These are phyloP conservation scores for Anableps anableps DNA, from an alignment of 2,797 vertebrate species.

Conservation along the genomic window DNA sequence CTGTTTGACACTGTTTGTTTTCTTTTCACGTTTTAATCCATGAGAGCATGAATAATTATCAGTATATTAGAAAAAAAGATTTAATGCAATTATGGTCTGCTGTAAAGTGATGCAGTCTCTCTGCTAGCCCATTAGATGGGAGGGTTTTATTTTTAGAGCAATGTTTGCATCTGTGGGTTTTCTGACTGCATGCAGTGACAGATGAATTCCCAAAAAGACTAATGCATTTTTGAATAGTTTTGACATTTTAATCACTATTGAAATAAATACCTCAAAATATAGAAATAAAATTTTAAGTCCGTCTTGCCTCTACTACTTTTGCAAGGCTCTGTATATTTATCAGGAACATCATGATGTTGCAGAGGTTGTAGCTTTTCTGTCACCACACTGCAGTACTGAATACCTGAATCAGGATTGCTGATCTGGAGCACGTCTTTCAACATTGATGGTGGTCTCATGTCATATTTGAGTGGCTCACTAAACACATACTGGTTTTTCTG, in stretches of 20 bases:
- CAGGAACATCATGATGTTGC: conserved; percentile 17
- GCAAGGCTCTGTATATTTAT: conserved; percentile 24
- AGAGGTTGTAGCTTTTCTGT: conserved; percentile 31
- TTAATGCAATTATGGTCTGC: neutral
- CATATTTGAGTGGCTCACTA: conserved; percentile 26
- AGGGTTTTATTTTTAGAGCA: conserved; percentile 2
- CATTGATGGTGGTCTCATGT: conserved; percentile 24
- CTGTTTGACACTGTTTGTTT: neutral
- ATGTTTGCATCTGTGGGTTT: neutral
- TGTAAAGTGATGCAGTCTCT: neutral
- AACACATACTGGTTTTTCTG: conserved; percentile 28
- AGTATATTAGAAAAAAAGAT: neutral
- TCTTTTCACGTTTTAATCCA: neutral
- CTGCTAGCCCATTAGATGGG: neutral
- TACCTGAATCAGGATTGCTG: conserved; percentile 33
- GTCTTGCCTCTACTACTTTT: neutral
- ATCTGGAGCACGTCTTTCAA: conserved; percentile 21
- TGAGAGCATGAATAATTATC: neutral
- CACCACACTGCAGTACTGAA: conserved; percentile 40
- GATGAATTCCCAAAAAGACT: neutral
- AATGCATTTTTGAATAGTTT: neutral
- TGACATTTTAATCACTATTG: neutral
- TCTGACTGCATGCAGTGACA: neutral
- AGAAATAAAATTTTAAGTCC: neutral
- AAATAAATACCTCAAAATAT: neutral